Evolutionary conservation across 2,113 vertebrate genomes (phyloP).

Genomic region (Gavia stellata): DNA sequence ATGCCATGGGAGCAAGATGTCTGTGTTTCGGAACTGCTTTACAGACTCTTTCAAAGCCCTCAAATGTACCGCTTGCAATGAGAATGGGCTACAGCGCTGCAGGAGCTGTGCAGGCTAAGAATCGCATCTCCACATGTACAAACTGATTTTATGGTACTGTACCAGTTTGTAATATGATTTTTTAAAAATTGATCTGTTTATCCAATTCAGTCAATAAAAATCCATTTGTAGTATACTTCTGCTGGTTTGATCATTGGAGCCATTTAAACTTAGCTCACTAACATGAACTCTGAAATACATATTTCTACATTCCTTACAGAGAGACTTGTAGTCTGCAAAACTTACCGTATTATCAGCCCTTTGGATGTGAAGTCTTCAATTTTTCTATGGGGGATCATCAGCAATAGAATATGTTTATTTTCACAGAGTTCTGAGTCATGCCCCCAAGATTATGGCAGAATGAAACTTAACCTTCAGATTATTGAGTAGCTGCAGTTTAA

Average conservation of each 20-base stretch:
- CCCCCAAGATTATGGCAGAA: not conserved
- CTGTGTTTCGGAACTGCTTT: constrained; percentile 95
- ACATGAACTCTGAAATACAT: not conserved
- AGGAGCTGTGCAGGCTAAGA: constrained; percentile 77
- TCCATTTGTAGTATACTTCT: constrained; percentile 59
- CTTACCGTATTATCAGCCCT: fast-evolving
- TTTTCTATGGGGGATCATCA: not conserved
- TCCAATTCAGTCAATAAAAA: constrained; percentile 65
- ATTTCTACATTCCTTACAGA: not conserved
- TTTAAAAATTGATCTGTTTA: constrained; percentile 39
- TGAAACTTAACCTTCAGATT: not conserved
- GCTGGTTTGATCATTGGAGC: not conserved
- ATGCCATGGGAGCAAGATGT: constrained; percentile 99
- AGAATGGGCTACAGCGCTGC: constrained; percentile 94
- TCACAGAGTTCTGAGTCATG: not conserved
- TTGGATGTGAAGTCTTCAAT: not conserved
- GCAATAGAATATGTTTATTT: not conserved
- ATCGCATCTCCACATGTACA: not conserved
- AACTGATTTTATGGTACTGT: constrained; percentile 28
- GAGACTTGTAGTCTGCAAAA: not conserved
- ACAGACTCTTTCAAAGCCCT: constrained; percentile 98
- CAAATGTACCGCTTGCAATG: constrained; percentile 95
- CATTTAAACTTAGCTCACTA: not conserved
- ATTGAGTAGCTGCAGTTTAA: not conserved
- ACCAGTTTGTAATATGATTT: constrained; percentile 62